These are phyloP conservation scores for Clarias batrachus DNA, from an alignment of 2,113 vertebrate species.

Conservation along the genomic window DNA sequence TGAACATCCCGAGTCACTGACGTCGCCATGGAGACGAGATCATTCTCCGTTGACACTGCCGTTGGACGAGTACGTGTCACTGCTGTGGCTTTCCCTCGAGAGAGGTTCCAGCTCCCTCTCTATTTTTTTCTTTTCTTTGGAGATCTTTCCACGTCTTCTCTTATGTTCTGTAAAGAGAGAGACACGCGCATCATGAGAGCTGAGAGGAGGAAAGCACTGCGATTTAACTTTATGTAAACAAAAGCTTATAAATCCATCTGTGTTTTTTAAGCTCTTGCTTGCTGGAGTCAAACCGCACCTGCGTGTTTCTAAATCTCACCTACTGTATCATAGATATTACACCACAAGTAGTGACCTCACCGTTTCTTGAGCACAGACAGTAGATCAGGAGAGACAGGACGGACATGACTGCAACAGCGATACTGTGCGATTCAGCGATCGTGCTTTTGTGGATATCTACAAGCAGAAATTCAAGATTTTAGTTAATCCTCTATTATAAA, in stretches of 20 bases:
- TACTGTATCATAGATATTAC: too few relatives aligned
- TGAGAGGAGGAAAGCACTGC: too few relatives aligned
- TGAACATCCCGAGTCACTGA: neutral
- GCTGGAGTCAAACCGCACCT: neutral
- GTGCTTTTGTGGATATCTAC: neutral
- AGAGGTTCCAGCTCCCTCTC: neutral
- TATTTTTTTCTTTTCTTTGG: neutral
- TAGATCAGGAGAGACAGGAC: neutral
- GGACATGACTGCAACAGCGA: neutral
- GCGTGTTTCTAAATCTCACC: neutral
- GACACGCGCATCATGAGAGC: neutral
- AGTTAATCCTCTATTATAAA: neutral
- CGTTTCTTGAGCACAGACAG: neutral
- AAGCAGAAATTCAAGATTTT: neutral
- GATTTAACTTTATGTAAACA: too few relatives aligned
- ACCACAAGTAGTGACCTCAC: neutral
- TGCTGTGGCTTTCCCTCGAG: neutral
- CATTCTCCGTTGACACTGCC: too few relatives aligned
- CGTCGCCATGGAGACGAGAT: neutral
- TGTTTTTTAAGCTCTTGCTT: neutral
- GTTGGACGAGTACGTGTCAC: too few relatives aligned
- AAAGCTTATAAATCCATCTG: too few relatives aligned
- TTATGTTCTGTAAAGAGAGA: neutral
- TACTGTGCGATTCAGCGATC: neutral
- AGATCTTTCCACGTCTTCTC: too few relatives aligned